Evolutionary conservation across 2,888 invertebrate genomes (phyloP), one percentile per base, ranked within the genome.

Genomic region (Odontocolon sp.): DNA sequence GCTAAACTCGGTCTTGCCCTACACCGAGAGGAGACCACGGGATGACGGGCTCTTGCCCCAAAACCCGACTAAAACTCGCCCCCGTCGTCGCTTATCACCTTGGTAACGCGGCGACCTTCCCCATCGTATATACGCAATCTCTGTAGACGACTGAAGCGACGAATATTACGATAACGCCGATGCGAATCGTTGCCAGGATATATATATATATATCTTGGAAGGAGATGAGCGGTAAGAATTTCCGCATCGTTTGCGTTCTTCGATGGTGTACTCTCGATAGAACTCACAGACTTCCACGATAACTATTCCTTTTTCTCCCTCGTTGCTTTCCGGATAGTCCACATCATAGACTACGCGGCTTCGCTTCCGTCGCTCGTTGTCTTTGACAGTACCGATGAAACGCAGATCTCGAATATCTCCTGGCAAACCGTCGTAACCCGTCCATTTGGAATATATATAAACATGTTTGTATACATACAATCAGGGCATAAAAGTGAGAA

Each of bases 71-170:
- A 57, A 69, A 63, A 56, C 26, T 57, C 36, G 23, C 21, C 56
- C 45, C 69, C 66, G 38, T 47, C 50, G 56, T 42, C 47, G 75
- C 67, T 75, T 78, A 78, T 78, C 78, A 78, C 78, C 75, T 74
- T 75, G 75, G 75, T 75, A 78, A 78, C 75, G 78, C 70, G 67
- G 33, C 68, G 71, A 71, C 42, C 74, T 63, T 71, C 61, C 45
- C 38, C 50, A 36, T 36, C 52, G 47, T 47, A 38, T 21, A 64
- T 14, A 50, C 63, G 33, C 61, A 63, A 75, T 71, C 67, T 78
- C 78, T 56, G 59, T 57, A 56, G 71, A 38, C 47, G 38, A 72
- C 56, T 72, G 38, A 47, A 72, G 26, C 64, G 63, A 36, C 47
- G 56, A 77, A 77, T 77, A 73, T 72, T 68, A 64, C 45, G 72